Conservation (phyloP, 2,113 vertebrate species). For the Gobio gobio region DNA sequence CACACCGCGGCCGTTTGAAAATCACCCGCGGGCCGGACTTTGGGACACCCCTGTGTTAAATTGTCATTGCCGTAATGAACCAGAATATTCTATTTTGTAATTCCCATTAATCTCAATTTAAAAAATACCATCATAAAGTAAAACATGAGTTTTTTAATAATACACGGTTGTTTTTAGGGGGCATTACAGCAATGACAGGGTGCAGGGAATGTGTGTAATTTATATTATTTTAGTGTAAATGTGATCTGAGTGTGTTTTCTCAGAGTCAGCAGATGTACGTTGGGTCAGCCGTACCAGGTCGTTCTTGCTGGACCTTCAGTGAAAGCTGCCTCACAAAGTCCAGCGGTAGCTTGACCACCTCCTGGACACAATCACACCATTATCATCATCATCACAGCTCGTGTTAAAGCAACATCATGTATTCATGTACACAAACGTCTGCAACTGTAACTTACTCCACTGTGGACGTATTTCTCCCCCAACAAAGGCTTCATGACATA, state of each 20-base stretch:
- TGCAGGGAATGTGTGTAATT: too few species aligned
- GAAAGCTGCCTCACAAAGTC: slow-evolving; percentile 94
- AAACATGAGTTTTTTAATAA: too few species aligned
- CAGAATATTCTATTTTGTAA: background rate
- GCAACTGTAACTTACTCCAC: slow-evolving; percentile 80
- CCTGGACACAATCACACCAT: slow-evolving; percentile 74
- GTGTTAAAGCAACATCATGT: background rate
- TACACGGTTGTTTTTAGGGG: too few species aligned
- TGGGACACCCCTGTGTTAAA: too few species aligned
- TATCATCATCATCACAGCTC: background rate
- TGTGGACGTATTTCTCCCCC: slow-evolving; percentile 92
- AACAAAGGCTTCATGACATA: slow-evolving; percentile 96
- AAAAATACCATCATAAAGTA: too few species aligned
- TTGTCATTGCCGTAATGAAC: background rate
- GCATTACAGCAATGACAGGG: too few species aligned
- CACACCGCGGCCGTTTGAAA: too few species aligned
- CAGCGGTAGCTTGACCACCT: slow-evolving; percentile 92
- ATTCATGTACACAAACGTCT: background rate
- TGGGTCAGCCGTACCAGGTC: slow-evolving; percentile 84
- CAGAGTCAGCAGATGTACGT: background rate
- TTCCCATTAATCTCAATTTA: background rate
- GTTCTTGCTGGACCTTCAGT: slow-evolving; percentile 90
- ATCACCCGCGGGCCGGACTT: too few species aligned
- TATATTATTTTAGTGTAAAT: too few species aligned
- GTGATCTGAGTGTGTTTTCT: too few species aligned